Evolutionary conservation across 2,113 vertebrate genomes (phyloP).

Genomic region (Chionis minor): DNA sequence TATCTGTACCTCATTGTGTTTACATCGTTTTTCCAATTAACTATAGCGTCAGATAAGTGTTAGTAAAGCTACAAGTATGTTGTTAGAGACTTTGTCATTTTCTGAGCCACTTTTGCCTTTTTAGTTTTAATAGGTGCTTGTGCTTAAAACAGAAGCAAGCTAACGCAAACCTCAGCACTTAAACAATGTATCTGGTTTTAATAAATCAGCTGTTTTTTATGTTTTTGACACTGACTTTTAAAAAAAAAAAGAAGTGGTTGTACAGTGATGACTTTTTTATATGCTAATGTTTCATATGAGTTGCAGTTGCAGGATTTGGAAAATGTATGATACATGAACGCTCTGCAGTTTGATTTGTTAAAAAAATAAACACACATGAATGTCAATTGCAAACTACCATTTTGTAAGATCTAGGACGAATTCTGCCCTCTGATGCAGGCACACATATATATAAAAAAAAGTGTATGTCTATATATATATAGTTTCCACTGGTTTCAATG

Average conservation of each 20-base stretch:
- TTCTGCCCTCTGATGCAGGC: background rate
- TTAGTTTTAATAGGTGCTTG: background rate
- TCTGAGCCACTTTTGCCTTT: conserved; percentile 17
- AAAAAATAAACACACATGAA: background rate
- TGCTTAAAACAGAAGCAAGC: background rate
- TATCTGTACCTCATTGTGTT: background rate
- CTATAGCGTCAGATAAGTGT: background rate
- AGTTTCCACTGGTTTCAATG: background rate
- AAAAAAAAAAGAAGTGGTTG: background rate
- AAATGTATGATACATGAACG: background rate
- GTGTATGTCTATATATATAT: fast-evolving
- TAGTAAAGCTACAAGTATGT: background rate
- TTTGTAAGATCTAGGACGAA: background rate
- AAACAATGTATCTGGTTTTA: background rate
- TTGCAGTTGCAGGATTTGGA: background rate
- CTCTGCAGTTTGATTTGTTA: background rate
- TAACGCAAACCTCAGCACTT: background rate
- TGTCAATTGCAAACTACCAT: background rate
- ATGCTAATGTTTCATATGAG: conserved; percentile 3
- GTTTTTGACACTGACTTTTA: background rate
- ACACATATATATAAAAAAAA: too few relatives aligned
- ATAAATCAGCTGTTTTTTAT: background rate
- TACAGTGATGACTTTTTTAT: conserved; percentile 46
- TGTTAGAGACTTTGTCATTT: background rate
- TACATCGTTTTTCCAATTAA: background rate